Conservation (phyloP, 2,113 vertebrate species). For the Leptocoma aspasia region DNA sequence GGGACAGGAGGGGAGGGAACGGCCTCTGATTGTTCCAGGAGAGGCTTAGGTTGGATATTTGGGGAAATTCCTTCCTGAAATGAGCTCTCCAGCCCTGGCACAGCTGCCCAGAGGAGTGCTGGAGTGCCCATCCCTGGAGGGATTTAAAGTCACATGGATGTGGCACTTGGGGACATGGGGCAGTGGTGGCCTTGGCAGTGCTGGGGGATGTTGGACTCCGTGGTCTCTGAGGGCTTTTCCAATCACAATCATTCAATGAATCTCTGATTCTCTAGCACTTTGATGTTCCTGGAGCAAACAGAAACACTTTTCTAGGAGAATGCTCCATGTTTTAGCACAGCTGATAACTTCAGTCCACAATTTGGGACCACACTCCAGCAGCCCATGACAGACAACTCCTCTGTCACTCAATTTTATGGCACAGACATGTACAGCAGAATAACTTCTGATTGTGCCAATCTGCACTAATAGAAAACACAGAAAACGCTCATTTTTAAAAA, state of each 20-base stretch:
- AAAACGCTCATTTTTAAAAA: neutral
- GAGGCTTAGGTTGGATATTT: neutral
- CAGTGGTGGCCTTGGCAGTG: neutral
- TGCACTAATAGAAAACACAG: neutral
- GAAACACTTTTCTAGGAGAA: neutral
- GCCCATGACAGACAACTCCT: neutral
- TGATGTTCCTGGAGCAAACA: neutral
- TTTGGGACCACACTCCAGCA: neutral
- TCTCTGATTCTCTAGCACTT: neutral
- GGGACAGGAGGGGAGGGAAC: neutral
- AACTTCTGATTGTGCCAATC: neutral
- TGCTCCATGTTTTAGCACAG: neutral
- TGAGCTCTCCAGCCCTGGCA: neutral
- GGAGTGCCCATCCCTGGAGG: neutral
- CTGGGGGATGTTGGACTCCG: neutral
- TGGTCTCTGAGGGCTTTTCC: neutral
- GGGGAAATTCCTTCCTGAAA: neutral
- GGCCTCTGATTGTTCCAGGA: neutral
- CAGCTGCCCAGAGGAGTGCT: neutral
- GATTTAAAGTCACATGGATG: neutral
- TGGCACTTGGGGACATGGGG: neutral
- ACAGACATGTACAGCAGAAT: neutral
- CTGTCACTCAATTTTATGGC: neutral
- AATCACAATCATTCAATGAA: neutral
- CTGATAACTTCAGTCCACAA: neutral